These are phyloP conservation scores for Bedellia somnulentella DNA, from an alignment of 2,888 invertebrate species.

Conservation along the genomic window DNA sequence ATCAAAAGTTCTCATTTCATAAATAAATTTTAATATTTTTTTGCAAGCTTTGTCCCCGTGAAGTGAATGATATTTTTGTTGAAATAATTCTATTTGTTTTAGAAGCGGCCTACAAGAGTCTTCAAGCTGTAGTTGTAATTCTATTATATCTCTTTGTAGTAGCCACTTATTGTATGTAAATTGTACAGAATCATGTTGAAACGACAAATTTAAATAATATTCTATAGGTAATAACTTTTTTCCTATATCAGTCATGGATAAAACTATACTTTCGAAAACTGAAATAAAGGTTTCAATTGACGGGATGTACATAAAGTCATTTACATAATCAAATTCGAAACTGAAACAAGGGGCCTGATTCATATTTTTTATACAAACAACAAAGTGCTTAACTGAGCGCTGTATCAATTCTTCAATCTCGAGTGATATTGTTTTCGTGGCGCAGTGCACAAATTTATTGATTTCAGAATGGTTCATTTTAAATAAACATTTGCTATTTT, in stretches of 20 bases:
- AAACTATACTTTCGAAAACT: conserved; percentile 60
- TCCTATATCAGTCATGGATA: conserved; percentile 56
- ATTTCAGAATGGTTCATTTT: conserved; percentile 35
- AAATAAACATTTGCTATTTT: conserved; percentile 44
- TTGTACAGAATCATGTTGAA: conserved; percentile 50
- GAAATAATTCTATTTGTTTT: conserved; percentile 54
- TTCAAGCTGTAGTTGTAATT: conserved; percentile 52
- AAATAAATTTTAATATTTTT: conserved; percentile 45
- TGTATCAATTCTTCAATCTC: conserved; percentile 70
- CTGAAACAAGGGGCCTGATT: conserved; percentile 64
- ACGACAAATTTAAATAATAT: conserved; percentile 39
- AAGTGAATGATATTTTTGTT: conserved; percentile 57
- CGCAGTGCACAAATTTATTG: conserved; percentile 37
- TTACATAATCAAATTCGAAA: conserved; percentile 56
- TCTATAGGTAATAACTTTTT: conserved; percentile 64
- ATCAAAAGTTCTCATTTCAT: conserved; percentile 56
- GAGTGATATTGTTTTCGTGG: conserved; percentile 47
- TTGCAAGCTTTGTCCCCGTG: conserved; percentile 50
- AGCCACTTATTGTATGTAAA: conserved; percentile 63
- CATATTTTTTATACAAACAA: conserved; percentile 53
- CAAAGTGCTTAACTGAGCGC: conserved; percentile 65
- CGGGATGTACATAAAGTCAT: conserved; percentile 62
- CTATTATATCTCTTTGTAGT: conserved; percentile 44
- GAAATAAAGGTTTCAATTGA: conserved; percentile 56
- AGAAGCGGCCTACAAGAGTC: conserved; percentile 58